phyloP scores from a whole-genome alignment of 2,888 invertebrate species.

The Clostera curtula region DNA sequence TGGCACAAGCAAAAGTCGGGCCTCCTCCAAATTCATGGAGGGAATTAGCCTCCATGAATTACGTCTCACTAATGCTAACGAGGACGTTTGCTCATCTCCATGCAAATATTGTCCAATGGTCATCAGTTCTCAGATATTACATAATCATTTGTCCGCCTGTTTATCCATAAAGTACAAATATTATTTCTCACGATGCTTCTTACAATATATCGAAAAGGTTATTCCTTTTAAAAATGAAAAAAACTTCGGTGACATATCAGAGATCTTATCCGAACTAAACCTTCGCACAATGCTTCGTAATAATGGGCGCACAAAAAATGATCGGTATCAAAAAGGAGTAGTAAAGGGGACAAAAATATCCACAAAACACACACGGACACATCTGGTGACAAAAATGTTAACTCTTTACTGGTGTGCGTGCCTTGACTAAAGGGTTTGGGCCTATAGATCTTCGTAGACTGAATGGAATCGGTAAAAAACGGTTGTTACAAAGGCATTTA shows the following conservation, averaged over 20 bases:
- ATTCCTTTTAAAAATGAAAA: slow-evolving; percentile 55
- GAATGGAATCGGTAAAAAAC: slow-evolving; percentile 58
- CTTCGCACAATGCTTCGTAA: slow-evolving; percentile 66
- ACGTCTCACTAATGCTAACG: too few species aligned
- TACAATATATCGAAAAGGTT: slow-evolving; percentile 53
- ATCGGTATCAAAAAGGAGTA: slow-evolving; percentile 67
- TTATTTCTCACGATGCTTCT: slow-evolving; percentile 46
- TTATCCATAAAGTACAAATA: slow-evolving; percentile 9
- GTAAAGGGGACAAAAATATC: slow-evolving; percentile 64
- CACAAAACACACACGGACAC: slow-evolving; percentile 45
- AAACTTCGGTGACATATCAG: slow-evolving; percentile 65
- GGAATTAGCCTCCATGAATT: too few species aligned
- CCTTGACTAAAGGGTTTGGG: slow-evolving; percentile 59
- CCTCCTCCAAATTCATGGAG: too few species aligned
- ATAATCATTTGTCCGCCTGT: slow-evolving; percentile 18
- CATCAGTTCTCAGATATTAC: slow-evolving; percentile 9
- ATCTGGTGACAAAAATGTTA: slow-evolving; percentile 51
- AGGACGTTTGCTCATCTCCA: too few species aligned
- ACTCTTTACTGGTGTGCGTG: slow-evolving; percentile 45
- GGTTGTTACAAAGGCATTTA: slow-evolving; percentile 47
- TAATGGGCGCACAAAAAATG: slow-evolving; percentile 68
- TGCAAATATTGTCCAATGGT: too few species aligned
- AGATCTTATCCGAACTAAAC: slow-evolving; percentile 69
- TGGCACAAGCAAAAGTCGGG: too few species aligned
- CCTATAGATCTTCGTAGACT: slow-evolving; percentile 49